phyloP scores from a whole-genome alignment of 2,113 vertebrate species.

The Cryptomyrus ogoouensis region DNA sequence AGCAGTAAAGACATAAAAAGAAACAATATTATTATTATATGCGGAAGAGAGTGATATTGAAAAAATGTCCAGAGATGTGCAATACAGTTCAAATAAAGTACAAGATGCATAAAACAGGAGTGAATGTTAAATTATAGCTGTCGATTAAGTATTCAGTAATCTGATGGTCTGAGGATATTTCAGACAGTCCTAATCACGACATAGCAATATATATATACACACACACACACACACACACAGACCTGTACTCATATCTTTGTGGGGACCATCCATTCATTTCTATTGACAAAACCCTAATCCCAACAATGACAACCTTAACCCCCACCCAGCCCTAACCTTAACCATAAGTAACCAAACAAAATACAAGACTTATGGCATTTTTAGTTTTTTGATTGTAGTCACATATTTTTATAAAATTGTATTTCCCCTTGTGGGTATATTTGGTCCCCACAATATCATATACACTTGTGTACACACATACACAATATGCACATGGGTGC shows the following conservation, averaged over 20 bases:
- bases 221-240: background rate
- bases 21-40: background rate
- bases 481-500: background rate
- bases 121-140: background rate
- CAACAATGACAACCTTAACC: too few species aligned
- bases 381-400: background rate
- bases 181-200: background rate
- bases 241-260: too few species aligned
- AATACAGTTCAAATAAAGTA: background rate
- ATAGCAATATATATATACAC: background rate
- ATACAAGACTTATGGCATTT: too few species aligned
- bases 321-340: too few species aligned
- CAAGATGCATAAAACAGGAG: background rate
- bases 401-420: background rate
- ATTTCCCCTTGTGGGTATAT: background rate
- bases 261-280: too few species aligned
- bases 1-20: background rate
- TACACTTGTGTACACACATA: background rate
- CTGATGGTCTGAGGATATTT: background rate
- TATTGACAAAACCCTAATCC: too few species aligned
- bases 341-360: too few species aligned
- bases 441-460: too few species aligned
- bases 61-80: background rate
- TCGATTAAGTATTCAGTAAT: background rate
- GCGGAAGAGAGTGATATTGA: background rate